Evolutionary conservation across 2,888 invertebrate species (phyloP), one percentile per base, ranked within the genome.

Genomic region (Leptinotarsa rubiginosa): DNA sequence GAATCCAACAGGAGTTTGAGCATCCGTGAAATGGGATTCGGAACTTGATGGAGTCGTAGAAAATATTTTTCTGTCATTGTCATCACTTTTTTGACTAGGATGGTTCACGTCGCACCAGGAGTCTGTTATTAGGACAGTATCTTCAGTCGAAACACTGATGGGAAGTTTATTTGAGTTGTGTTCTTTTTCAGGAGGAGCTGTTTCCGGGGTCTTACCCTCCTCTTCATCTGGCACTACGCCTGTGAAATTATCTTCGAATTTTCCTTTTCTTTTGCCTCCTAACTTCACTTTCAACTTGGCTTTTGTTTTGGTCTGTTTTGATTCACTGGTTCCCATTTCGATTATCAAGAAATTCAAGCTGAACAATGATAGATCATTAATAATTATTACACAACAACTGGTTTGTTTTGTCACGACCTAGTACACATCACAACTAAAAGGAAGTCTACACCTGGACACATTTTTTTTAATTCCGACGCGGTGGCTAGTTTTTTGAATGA

Each of bases 1-100:
- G 83, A 88, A 88, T 79, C 90, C 91, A 83, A 90, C 89, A 85
- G 91, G 91, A 86, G 88, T 88, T 81, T 91, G 89, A 81, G 94
- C 92, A 87, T 94, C 94, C 81, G 94, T 93, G 89, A 94, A 94
- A 87, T 93, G 91, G 85, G 94, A 94, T 83, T 92, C 92, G 76
- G 91, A 91, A 87, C 93, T 93, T 79, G 93, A 92, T 89, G 90
- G 84, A 89, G 91, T 81, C 89, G 90, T 80, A 86, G 88, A 69
- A 84, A 86, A 67, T 85, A 85, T 81, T 85, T 85, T 81, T 84
- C 78, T 65, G 59, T 75, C 72, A 65, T 66, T 70, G 78, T 82
- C 78, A 72, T 72, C 75, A 66, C 70, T 80, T 54, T 71, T 56
- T 72, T 69, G 59, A 50, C 70, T 69, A 25, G n/a, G 50, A 10